Evolutionary conservation across 2,888 invertebrate species (phyloP), one percentile per base, ranked within the genome.

Genomic region (Pyrocoelia pectoralis): DNA sequence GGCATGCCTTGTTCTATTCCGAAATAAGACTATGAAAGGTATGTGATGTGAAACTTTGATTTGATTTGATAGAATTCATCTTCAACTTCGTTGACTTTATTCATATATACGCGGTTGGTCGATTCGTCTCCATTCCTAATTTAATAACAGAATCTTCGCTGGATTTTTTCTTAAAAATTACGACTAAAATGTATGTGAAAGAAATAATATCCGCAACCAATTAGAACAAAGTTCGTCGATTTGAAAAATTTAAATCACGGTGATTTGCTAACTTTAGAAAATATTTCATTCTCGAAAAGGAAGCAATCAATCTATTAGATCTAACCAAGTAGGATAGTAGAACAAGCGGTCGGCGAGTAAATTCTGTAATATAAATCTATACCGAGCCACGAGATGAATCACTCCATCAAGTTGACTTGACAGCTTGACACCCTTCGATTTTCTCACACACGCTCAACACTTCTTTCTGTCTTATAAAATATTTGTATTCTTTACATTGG

Each of bases 381-480:
- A 65, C 50, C 46, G 46, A 58, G 61, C 63, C 65, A 68, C 67
- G 68, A 68, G 68, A 68, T 68, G 67, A 68, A 68, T 68, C 68
- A 68, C 68, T 68, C 67, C 58, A 62, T 68, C 68, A 68, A 67
- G 68, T 65, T 49, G 63, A 67, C 63, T 50, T 68, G 68, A 68
- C 68, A 68, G 68, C 65, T 63, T 57, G 65, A 56, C 60, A 57
- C 54, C 52, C 56, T 60, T 59, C 56, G 60, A 60, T 64, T 60
- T 59, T 52, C 58, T 49, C 58, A 56, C 33, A 55, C 40, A 53
- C n/a, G n/a, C 15, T 46, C 41, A 28, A 50, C 18, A 29, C 29
- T 9, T 17, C 28, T 17, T 13, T 17, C 28, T 17, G 38, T 52
- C 52, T 17, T 55, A 15, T 24, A 12, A n/a, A 46, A 13, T 17